These are phyloP conservation scores for Lingula anatina DNA, from an alignment of 2,888 invertebrate genomes.

Conservation along the genomic window DNA sequence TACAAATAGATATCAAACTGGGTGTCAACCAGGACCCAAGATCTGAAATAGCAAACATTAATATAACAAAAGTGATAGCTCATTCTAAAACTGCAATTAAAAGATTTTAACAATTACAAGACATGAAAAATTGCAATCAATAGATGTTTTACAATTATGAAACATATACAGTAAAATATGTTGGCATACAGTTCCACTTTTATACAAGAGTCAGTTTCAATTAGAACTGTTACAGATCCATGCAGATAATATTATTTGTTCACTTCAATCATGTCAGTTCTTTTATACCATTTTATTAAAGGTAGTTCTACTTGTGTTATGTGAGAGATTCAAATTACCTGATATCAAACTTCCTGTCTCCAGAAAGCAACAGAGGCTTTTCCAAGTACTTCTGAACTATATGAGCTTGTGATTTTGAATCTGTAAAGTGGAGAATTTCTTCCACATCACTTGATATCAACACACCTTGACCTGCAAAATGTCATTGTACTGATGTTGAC, in stretches of 20 bases:
- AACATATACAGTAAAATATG: no score
- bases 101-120: no score
- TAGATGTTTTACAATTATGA: no score
- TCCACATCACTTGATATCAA: slow-evolving; percentile 21
- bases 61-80: not conserved
- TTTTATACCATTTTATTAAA: not conserved
- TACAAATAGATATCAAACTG: slow-evolving; percentile 27
- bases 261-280: not conserved
- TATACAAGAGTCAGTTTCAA: no score
- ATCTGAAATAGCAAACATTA: slow-evolving; percentile 14
- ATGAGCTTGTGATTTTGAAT: slow-evolving; percentile 20
- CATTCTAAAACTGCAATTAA: no score
- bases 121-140: no score
- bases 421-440: slow-evolving; percentile 21
- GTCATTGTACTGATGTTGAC: no score
- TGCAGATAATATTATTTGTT: not conserved
- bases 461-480: slow-evolving; percentile 27
- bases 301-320: no score
- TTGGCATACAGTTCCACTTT: no score
- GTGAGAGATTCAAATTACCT: no score
- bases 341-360: slow-evolving; percentile 33
- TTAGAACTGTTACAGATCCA: no score
- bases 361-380: slow-evolving; percentile 24
- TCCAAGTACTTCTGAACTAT: slow-evolving; percentile 30
- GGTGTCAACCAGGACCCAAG: slow-evolving; percentile 33